These are phyloP conservation scores for Calyptomena viridis DNA, from an alignment of 2,113 vertebrate species.

Conservation along the genomic window DNA sequence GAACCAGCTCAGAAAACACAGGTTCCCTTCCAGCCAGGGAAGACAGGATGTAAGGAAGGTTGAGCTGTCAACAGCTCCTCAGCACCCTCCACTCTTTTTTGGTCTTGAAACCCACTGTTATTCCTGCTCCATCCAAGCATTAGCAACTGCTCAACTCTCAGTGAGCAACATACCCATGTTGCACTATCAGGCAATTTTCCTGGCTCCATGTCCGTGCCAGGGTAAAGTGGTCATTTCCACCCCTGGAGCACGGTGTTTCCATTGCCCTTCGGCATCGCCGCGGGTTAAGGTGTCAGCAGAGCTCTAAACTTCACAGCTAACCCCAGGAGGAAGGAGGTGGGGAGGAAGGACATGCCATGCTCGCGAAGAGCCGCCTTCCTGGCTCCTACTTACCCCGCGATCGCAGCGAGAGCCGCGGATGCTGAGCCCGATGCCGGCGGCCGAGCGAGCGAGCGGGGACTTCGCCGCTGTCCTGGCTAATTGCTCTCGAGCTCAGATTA, in stretches of 20 bases:
- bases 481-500: conserved; percentile 26
- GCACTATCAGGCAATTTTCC: accelerated
- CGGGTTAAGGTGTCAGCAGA: not conserved
- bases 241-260: accelerated
- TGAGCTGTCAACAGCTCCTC: not conserved
- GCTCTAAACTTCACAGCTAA: not conserved
- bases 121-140: not conserved
- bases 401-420: not conserved
- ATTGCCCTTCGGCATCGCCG: accelerated
- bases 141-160: not conserved
- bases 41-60: not conserved
- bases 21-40: not conserved
- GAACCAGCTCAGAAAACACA: not conserved
- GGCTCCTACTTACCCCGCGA: not conserved
- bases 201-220: accelerated
- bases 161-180: accelerated
- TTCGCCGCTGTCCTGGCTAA: not conserved
- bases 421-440: not conserved
- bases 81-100: not conserved
- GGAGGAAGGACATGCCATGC: not conserved
- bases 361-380: not conserved
- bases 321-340: not conserved
- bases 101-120: not conserved
- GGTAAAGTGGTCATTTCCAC: not conserved
- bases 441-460: not conserved